Base-by-base conservation (phyloP, 2,888 invertebrate species). In the Acanthopleura granulata region DNA sequence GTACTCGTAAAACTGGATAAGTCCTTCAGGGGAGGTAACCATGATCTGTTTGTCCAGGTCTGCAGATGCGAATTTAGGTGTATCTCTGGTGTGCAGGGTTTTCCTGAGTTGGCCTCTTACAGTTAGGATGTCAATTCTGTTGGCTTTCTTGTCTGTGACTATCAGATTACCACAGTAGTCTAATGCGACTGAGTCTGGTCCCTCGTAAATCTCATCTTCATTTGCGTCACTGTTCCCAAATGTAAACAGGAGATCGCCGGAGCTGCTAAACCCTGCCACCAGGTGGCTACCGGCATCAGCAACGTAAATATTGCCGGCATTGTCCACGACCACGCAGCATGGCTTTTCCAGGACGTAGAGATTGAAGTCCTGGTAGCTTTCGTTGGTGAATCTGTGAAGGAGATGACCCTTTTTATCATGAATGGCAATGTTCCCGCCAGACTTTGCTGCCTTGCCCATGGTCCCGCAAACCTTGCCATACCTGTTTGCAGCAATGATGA, bases 381-480 rank as follows among this genome's bases (percentile, higher is more conserved):
- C 86, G 72, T 87, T 86, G 72, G 87, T 87, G 49, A 87, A 82
- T 6, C 84, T 76, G 11, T 77, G 78, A 18, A 78, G 78, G 50
- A 87, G 71, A 0, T 80, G 73, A 1, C 87, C 86, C 25, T 83
- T 81, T 4, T 72, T 72, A 69, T 84, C 83, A 75, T 83, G 86
- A 57, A 86, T 77, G 30, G 85, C 84, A 18, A 87, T 79, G 74
- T 87, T 87, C 3, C 85, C 86, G 0, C 86, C 86, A 1, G 84
- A 81, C 72, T 85, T 86, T 12, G 84, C 84, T 0, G 86, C 78
- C 72, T 84, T 81, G 69, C 84, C 84, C 16, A 81, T 79, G 61
- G 78, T 79, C 25, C 79, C 81, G 49, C 81, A 82, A 11, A 83
- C 76, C 30, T 84, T 81, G 18, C 84, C 79, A 75, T 86, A 87